Conservation (phyloP, 2,888 invertebrate species). For the Drosophila nigricruria region DNA sequence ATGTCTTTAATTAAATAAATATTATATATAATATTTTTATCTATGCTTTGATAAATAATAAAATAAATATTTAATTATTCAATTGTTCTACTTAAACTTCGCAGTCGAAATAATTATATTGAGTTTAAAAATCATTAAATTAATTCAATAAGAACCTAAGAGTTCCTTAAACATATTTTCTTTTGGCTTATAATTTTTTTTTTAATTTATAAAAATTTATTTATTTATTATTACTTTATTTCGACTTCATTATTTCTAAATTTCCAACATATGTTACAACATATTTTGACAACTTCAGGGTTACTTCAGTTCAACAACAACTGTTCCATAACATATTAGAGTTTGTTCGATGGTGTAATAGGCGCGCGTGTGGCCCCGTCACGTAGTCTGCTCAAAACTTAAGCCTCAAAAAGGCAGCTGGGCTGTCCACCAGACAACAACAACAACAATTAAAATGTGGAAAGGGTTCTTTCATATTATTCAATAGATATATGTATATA, state of each 20-base stretch:
- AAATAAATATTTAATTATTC: too few relatives aligned
- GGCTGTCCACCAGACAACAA: conserved; percentile 17
- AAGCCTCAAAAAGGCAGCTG: conserved; percentile 72
- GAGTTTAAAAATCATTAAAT: too few relatives aligned
- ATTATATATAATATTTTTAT: background rate
- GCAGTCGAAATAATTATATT: too few relatives aligned
- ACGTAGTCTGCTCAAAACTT: conserved; percentile 58
- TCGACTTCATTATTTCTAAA: background rate
- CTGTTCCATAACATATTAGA: conserved; percentile 23
- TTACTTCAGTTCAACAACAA: conserved; percentile 40
- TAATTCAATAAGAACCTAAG: too few relatives aligned
- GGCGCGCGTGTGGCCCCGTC: conserved; percentile 76
- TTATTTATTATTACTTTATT: background rate
- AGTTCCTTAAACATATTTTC: too few relatives aligned
- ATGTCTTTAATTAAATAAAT: background rate
- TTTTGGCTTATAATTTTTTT: too few relatives aligned
- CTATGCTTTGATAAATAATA: too few relatives aligned
- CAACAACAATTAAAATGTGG: conserved; percentile 74
- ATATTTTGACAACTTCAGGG: conserved; percentile 20
- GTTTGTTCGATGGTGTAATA: conserved; percentile 60
- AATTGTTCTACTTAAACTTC: too few relatives aligned
- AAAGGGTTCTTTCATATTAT: conserved; percentile 63
- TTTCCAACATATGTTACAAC: background rate
- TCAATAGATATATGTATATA: conserved; percentile 4
- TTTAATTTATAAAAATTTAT: background rate